These are phyloP conservation scores for Lepidonotus clava DNA, from an alignment of 2,888 invertebrate species.

Conservation along the genomic window DNA sequence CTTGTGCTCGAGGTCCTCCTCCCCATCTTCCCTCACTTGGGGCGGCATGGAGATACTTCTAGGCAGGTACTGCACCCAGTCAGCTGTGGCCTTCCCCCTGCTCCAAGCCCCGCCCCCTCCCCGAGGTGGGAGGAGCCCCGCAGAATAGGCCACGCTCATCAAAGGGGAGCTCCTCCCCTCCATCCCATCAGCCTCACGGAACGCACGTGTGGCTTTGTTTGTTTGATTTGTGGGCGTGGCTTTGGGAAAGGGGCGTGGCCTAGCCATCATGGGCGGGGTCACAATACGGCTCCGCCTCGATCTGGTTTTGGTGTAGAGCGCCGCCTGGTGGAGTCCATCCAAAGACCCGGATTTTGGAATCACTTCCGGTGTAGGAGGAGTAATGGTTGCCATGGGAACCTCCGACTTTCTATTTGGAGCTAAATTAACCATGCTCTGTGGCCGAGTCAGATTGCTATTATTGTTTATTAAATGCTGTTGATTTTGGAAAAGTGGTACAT, in stretches of 20 bases:
- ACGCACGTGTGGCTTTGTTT: too few species aligned
- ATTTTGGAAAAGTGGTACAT: too few species aligned
- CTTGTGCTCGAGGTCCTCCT: not conserved
- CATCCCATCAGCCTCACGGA: not conserved
- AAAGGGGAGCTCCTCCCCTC: not conserved
- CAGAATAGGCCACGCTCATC: not conserved
- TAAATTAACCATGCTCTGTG: not conserved
- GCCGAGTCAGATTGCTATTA: not conserved
- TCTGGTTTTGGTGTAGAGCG: not conserved
- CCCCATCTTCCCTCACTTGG: not conserved
- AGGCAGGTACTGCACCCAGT: not conserved
- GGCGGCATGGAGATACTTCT: not conserved
- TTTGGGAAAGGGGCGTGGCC: not conserved
- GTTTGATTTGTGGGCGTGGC: too few species aligned
- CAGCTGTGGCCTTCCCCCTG: not conserved
- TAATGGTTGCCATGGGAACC: not conserved
- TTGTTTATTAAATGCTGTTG: too few species aligned
- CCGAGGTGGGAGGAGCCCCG: not conserved
- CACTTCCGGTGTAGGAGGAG: not conserved
- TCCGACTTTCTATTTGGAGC: not conserved
- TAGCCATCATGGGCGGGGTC: not conserved
- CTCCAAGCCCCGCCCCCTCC: not conserved
- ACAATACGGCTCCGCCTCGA: not conserved
- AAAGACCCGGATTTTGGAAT: not conserved
- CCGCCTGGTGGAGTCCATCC: not conserved